A percentile compares a stretch with the other conserved stretches of the same genome.
phyloP scores from a whole-genome alignment of 2,113 vertebrate species.

The Pterocles orientalis region DNA sequence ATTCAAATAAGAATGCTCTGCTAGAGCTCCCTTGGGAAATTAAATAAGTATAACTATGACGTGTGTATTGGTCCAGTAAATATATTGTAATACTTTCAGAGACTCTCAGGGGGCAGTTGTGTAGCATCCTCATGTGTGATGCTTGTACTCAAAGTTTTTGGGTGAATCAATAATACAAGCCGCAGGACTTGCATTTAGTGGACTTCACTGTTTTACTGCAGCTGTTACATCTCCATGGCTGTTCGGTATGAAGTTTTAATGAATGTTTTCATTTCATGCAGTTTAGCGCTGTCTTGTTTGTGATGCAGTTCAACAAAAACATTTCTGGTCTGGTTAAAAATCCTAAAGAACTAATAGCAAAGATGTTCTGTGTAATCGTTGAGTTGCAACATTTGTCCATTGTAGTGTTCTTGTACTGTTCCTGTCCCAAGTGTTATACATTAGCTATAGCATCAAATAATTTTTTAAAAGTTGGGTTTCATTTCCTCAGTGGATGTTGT shows the following conservation, averaged over 20 bases:
- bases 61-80: slow-evolving; percentile 4
- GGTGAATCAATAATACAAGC: not conserved
- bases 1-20: slow-evolving; percentile 18
- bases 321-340: not conserved
- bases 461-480: not conserved
- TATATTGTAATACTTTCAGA: not conserved
- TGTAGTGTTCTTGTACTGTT: not conserved
- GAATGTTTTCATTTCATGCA: not conserved
- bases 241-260: slow-evolving; percentile 31
- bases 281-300: not conserved
- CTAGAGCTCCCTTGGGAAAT: slow-evolving; percentile 34
- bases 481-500: not conserved
- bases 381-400: not conserved
- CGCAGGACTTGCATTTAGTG: not conserved
- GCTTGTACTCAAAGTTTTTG: not conserved
- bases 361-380: not conserved
- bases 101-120: not conserved
- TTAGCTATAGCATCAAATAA: not conserved
- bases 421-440: not conserved
- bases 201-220: not conserved
- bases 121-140: not conserved
- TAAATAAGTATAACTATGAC: not conserved
- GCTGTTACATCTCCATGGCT: not conserved
- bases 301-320: not conserved
- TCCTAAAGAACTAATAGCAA: not conserved